Evolutionary conservation across 2,797 vertebrate genomes (phyloP).

Genomic region (Carapus acus): DNA sequence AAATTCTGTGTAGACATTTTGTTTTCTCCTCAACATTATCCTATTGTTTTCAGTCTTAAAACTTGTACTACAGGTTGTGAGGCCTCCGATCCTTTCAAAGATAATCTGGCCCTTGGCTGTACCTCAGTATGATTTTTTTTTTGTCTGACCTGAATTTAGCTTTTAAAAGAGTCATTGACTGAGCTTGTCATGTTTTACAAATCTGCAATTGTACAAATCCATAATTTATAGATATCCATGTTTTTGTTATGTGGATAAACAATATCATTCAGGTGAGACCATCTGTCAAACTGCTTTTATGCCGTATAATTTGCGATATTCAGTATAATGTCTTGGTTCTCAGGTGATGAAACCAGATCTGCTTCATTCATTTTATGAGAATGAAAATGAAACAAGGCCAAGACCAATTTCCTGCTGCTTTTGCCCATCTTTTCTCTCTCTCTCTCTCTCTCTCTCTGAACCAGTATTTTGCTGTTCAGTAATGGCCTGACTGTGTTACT

Average conservation of each 20-base stretch:
- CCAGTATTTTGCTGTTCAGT: too few species aligned
- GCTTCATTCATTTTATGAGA: constrained; percentile 31
- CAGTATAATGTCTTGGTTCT: constrained; percentile 28
- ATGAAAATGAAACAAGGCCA: constrained; percentile 19
- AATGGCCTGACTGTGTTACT: too few species aligned
- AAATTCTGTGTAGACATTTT: too few species aligned
- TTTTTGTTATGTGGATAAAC: too few species aligned
- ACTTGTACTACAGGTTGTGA: constrained; percentile 2
- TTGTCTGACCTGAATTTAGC: constrained; percentile 26
- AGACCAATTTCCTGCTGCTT: constrained; percentile 38
- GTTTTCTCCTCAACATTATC: background rate
- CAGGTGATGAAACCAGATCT: constrained; percentile 45
- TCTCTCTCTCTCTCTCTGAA: too few species aligned
- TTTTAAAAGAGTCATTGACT: constrained; percentile 11
- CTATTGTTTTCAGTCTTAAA: constrained; percentile 9
- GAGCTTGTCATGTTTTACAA: constrained; percentile 12
- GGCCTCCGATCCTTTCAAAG: constrained; percentile 17
- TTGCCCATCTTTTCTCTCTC: constrained; percentile 17
- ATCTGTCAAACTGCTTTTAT: constrained; percentile 26
- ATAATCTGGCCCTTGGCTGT: background rate
- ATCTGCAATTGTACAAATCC: too few species aligned
- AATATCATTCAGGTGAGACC: too few species aligned
- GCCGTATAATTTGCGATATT: too few species aligned
- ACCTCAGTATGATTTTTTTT: constrained; percentile 14
- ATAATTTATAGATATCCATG: constrained; percentile 6